These are phyloP conservation scores for Lasioglossum leucozonium DNA, from an alignment of 2,888 invertebrate species.

Conservation along the genomic window DNA sequence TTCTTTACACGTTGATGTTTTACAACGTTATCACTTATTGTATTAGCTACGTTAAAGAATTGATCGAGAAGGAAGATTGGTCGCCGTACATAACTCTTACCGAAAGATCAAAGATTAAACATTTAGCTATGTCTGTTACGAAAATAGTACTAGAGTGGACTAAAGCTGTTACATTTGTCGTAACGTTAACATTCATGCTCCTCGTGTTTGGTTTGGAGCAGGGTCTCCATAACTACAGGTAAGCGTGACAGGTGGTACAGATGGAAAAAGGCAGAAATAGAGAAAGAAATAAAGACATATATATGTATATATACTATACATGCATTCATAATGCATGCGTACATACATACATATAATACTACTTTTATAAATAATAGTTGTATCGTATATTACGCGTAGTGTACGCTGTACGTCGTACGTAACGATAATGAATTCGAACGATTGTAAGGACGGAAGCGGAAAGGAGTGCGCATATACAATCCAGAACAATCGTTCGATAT, in stretches of 20 bases:
- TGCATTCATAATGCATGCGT: not conserved
- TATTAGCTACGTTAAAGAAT: constrained; percentile 90
- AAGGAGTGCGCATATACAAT: not conserved
- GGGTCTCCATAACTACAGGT: constrained; percentile 90
- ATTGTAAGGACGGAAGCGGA: too few relatives aligned
- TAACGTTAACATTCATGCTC: constrained; percentile 91
- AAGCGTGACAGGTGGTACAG: constrained; percentile 47
- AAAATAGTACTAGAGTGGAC: constrained; percentile 93
- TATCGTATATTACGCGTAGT: not conserved
- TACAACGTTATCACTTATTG: constrained; percentile 93
- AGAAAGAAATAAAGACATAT: too few relatives aligned
- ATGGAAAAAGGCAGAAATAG: not conserved
- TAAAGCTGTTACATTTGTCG: constrained; percentile 92
- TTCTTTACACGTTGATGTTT: constrained; percentile 92
- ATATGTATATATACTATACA: too few relatives aligned
- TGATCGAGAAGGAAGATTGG: constrained; percentile 91
- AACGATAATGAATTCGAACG: not conserved
- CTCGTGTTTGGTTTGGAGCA: constrained; percentile 91
- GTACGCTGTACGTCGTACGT: not conserved
- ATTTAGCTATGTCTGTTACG: constrained; percentile 92
- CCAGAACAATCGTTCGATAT: not conserved
- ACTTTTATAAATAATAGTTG: too few relatives aligned
- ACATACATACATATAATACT: not conserved
- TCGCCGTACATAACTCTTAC: constrained; percentile 91
- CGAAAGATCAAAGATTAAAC: constrained; percentile 90